These are phyloP conservation scores for Rafetus swinhoei DNA, from an alignment of 2,113 vertebrate species.

Conservation along the genomic window DNA sequence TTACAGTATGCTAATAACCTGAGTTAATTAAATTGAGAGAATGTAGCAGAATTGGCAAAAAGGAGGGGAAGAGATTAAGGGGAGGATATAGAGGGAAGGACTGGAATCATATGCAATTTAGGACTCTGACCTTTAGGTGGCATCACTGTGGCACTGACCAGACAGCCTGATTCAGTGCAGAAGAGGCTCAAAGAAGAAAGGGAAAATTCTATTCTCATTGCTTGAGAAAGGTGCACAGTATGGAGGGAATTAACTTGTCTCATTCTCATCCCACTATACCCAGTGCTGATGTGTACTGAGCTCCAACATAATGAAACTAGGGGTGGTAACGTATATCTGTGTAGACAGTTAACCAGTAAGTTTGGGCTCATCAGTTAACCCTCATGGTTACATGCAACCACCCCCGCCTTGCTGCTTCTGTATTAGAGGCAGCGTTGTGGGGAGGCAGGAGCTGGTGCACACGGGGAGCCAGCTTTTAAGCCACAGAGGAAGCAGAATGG, in stretches of 20 bases:
- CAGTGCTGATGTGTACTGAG: accelerated
- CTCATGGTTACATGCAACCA: too few species aligned
- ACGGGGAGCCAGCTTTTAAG: too few species aligned
- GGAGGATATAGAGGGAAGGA: neutral
- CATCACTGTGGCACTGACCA: neutral
- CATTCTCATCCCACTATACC: neutral
- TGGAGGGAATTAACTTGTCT: accelerated
- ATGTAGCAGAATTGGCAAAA: neutral
- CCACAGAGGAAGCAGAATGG: too few species aligned
- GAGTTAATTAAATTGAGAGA: neutral
- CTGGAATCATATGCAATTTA: neutral
- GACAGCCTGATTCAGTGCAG: accelerated
- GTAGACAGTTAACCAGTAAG: too few species aligned
- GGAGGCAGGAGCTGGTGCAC: too few species aligned
- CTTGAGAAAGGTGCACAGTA: accelerated
- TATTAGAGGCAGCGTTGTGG: too few species aligned
- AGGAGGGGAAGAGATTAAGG: neutral
- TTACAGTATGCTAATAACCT: accelerated
- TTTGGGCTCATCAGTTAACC: too few species aligned
- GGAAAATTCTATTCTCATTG: neutral
- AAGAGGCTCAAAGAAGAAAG: neutral
- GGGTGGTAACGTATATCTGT: too few species aligned
- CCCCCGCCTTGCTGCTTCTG: too few species aligned
- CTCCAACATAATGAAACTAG: accelerated
- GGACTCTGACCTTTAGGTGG: neutral